Evolutionary conservation across 2,113 vertebrate species (phyloP).

Genomic region (Sapajus apella): DNA sequence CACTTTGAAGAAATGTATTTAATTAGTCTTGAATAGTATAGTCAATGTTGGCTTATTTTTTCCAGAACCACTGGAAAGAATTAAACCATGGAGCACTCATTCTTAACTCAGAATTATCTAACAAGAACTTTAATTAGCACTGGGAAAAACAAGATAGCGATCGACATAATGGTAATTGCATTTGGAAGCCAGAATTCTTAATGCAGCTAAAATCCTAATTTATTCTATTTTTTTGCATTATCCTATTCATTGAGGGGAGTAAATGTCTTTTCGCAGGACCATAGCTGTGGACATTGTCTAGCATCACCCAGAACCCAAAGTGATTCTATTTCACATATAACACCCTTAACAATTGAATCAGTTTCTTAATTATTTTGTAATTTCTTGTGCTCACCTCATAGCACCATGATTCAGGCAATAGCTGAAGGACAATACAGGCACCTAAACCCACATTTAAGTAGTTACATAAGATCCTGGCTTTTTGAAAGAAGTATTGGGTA

Average conservation of each 20-base stretch:
- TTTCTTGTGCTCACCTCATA: not conserved
- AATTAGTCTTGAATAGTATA: not conserved
- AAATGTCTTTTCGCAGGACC: not conserved
- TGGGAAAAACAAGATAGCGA: not conserved
- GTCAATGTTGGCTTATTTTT: not conserved
- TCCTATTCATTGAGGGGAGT: not conserved
- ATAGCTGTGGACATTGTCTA: not conserved
- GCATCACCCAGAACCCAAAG: not conserved
- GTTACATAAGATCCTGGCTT: not conserved
- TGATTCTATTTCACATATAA: not conserved
- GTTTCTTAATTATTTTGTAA: not conserved
- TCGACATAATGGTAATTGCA: not conserved
- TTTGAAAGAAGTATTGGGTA: not conserved
- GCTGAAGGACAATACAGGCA: not conserved
- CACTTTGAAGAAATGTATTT: not conserved
- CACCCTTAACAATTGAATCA: not conserved
- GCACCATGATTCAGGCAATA: not conserved
- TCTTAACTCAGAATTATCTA: conserved; percentile 24
- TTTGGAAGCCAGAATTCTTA: not conserved
- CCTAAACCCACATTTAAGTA: not conserved
- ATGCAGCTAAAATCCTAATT: not conserved
- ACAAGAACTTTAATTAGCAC: conserved; percentile 26
- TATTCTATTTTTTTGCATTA: not conserved
- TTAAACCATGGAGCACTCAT: not conserved
- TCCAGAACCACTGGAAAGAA: not conserved